Evolutionary conservation across 2,888 invertebrate species (phyloP), one percentile per base, ranked within the genome.

Genomic region (Litoditis marina): DNA sequence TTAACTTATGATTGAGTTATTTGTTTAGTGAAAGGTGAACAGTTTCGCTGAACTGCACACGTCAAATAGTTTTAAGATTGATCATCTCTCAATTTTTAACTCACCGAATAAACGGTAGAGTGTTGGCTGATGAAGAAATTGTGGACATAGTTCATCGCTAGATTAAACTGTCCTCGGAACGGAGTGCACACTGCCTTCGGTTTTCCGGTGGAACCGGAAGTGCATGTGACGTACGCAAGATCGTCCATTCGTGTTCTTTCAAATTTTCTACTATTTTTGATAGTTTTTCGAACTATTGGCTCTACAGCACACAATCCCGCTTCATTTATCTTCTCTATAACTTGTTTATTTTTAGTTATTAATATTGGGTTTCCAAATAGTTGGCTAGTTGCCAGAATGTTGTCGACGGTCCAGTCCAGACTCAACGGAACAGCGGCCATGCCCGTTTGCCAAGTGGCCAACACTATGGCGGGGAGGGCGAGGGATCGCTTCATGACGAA

Each of bases 151-250:
- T 75, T 71, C 19, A 54, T 27, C 7, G 66, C 58, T 28, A 80
- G 55, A 55, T 80, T 80, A 3, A 58, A 55, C 28, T 75, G 71
- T 39, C 79, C 80, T 19, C 51, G 39, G 27, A 68, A 68, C 28
- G 68, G 60, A 2, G 76, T 73, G 32, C 65, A 68, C 7, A 80
- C 77, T 4, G 69, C 59, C 62, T 80, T 80, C 25, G 80, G 78
- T 2, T 16, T 30, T 22, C 80, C 80, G 11, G 80, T 80, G n/a
- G 70, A 71, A 7, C 80, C 80, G 25, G 78, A 79, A 2, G 80
- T 80, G 32, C 67, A 74, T 2, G 80, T 80, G 8, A 73, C 56
- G 49, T 80, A 80, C 1, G 63, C 64, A 32, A 72, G 28, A 50
- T 71, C 62, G 5, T 31, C 19, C 4, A 46, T 22, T 27, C 32